Conservation (phyloP, 23 tunicate species). For the Clavelina lepadiformis region DNA sequence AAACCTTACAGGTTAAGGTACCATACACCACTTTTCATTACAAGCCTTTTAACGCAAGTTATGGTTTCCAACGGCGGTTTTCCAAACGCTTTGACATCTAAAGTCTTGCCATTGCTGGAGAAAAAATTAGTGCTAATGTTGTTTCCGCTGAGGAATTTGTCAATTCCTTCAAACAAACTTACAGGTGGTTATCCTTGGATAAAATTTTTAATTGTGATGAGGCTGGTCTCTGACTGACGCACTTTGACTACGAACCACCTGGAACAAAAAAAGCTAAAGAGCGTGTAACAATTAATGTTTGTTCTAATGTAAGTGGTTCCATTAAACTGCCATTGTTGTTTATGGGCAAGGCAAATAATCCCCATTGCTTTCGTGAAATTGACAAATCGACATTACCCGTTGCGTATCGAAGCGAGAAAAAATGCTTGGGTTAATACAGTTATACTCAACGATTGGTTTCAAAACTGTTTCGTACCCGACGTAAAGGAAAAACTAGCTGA, state of each 20-base stretch:
- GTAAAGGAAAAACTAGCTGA: constrained; percentile 8
- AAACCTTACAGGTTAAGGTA: too few species aligned
- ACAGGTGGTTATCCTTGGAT: constrained; percentile 24
- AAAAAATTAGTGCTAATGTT: constrained; percentile 7
- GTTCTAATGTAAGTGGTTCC: constrained; percentile 33
- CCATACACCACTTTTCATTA: too few species aligned
- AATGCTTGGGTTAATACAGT: constrained; percentile 23
- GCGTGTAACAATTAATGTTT: constrained; percentile 1
- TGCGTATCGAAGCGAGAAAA: constrained; percentile 4
- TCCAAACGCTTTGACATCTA: constrained; percentile 6
- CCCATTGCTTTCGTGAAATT: constrained; percentile 20
- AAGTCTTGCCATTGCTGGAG: constrained; percentile 10
- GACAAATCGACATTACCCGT: constrained; percentile 16
- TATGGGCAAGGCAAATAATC: constrained; percentile 24
- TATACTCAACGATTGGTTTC: constrained; percentile 19
- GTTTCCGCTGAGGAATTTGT: constrained; percentile 6
- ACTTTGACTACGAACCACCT: constrained; percentile 14
- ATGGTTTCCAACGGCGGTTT: constrained; percentile 1
- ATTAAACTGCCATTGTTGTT: constrained; percentile 22
- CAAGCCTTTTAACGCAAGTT: constrained; percentile 9
- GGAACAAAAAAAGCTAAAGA: constrained; percentile 19
- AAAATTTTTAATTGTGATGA: constrained; percentile 11
- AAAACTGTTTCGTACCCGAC: constrained; percentile 17
- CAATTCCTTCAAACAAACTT: constrained; percentile 6
- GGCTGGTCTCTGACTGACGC: constrained; percentile 2